Conservation (phyloP, 2,797 vertebrate genomes). For the Lerista edwardsae region DNA sequence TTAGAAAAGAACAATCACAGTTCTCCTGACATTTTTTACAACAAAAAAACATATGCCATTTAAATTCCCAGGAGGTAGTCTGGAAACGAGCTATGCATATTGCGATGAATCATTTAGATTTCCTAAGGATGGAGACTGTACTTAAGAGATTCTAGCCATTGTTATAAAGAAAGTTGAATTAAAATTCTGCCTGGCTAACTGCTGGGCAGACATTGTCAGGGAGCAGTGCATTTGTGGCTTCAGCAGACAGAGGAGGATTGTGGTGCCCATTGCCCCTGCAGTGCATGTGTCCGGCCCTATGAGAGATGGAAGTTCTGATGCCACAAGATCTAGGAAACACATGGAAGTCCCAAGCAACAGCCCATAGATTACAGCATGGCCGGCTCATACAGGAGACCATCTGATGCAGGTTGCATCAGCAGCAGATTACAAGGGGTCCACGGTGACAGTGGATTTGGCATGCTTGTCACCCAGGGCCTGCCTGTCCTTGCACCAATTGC, state of each 20-base stretch:
- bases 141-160: not conserved
- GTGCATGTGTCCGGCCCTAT: not conserved
- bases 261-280: too few species aligned
- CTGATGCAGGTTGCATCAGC: too few species aligned
- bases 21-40: constrained; percentile 24
- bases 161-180: not conserved
- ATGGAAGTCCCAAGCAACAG: not conserved
- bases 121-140: not conserved
- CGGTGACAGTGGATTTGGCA: too few species aligned
- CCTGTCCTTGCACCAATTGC: too few species aligned
- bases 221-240: not conserved
- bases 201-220: not conserved
- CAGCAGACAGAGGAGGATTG: not conserved
- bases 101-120: constrained; percentile 21
- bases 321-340: not conserved
- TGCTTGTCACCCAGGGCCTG: too few species aligned
- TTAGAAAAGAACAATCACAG: constrained; percentile 3
- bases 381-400: too few species aligned
- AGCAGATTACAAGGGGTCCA: too few species aligned
- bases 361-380: not conserved
- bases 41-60: not conserved
- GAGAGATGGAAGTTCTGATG: not conserved
- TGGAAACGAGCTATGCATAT: not conserved
- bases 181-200: not conserved
- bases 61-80: constrained; percentile 39